Evolutionary conservation across 2,113 vertebrate species (phyloP).

Genomic region (Microcebus ravelobensis): DNA sequence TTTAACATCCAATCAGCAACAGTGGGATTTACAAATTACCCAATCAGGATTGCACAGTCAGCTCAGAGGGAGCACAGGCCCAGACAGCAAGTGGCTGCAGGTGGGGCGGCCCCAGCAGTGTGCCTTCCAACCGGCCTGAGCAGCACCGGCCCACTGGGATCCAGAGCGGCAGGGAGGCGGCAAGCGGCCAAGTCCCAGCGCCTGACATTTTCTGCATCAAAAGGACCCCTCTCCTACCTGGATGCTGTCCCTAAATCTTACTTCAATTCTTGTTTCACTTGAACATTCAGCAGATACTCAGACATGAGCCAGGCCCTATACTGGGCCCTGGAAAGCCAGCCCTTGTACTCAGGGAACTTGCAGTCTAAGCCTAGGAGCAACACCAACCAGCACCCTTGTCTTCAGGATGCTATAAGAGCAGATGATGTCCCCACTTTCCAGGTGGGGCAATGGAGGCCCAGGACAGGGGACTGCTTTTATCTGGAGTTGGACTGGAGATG

Average conservation of each 20-base stretch:
- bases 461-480: not conserved
- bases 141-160: no score
- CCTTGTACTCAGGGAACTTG: not conserved
- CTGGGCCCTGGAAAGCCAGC: accelerated
- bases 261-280: not conserved
- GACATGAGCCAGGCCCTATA: accelerated
- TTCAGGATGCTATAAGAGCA: not conserved
- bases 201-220: no score
- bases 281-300: not conserved
- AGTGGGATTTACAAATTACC: no score
- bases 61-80: no score
- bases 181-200: no score
- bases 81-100: no score
- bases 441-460: not conserved
- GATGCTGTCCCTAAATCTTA: not conserved
- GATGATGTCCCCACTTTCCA: not conserved
- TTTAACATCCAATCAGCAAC: no score
- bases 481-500: not conserved
- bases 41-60: no score
- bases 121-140: no score
- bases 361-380: not conserved
- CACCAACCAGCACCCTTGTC: not conserved
- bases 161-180: no score
- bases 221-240: not conserved
- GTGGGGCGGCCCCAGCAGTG: no score